These are phyloP conservation scores for Cathartes aura DNA, from an alignment of 2,113 vertebrate species.

Conservation along the genomic window DNA sequence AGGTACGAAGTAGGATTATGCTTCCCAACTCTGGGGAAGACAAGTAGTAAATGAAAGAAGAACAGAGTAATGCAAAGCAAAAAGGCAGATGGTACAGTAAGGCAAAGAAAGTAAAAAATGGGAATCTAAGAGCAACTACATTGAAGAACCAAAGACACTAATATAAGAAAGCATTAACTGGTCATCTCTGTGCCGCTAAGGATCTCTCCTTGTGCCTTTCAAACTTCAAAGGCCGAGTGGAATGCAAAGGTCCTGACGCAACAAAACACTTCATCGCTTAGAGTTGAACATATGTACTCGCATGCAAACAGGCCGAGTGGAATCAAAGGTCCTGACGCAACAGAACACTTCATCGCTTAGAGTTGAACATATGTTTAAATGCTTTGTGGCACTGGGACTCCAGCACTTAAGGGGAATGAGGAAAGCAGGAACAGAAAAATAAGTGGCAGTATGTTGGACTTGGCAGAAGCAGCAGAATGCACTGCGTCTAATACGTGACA, in stretches of 20 bases:
- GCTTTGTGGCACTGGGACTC: background rate
- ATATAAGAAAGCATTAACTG: background rate
- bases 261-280: background rate
- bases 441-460: background rate
- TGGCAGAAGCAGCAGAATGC: background rate
- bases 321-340: conserved; percentile 3
- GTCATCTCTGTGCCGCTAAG: background rate
- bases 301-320: background rate
- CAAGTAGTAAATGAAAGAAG: background rate
- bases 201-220: background rate
- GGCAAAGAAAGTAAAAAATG: background rate
- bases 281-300: background rate
- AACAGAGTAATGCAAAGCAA: background rate
- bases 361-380: background rate
- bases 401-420: background rate
- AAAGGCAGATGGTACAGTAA: background rate
- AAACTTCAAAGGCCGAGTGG: background rate
- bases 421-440: conserved; percentile 5
- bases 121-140: background rate
- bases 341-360: background rate
- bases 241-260: conserved; percentile 5
- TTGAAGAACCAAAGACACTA: background rate
- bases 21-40: background rate
- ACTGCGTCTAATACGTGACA: background rate
- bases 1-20: background rate